phyloP scores from a whole-genome alignment of 2,113 vertebrate genomes.

The Etheostoma cragini region DNA sequence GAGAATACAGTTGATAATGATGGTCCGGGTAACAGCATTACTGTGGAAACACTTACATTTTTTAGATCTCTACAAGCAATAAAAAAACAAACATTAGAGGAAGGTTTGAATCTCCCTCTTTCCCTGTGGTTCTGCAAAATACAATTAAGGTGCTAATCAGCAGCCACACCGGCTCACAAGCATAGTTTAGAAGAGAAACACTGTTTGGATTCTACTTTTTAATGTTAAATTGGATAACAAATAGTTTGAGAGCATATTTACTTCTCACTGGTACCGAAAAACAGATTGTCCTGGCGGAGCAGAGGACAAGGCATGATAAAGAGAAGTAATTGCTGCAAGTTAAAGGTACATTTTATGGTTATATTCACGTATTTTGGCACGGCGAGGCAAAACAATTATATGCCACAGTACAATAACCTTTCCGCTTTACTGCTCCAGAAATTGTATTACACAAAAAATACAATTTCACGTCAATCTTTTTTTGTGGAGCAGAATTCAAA shows the following conservation, averaged over 20 bases:
- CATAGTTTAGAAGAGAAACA: background rate
- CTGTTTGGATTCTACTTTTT: background rate
- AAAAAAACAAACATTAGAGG: background rate
- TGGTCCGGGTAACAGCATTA: background rate
- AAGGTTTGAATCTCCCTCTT: background rate
- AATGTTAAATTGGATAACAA: conserved; percentile 33
- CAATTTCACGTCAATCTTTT: background rate
- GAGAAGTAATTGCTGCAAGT: background rate
- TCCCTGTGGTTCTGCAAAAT: background rate
- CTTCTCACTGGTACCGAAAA: conserved; percentile 13
- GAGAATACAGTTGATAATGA: background rate
- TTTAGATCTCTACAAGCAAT: background rate
- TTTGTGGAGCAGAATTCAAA: background rate
- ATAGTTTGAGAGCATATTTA: conserved; percentile 20
- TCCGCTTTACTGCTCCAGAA: background rate
- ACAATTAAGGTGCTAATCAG: conserved; percentile 2
- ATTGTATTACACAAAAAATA: background rate
- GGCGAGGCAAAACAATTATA: background rate
- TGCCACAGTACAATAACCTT: background rate
- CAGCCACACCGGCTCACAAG: conserved; percentile 3
- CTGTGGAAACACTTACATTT: background rate
- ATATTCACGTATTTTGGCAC: background rate
- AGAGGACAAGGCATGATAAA: conserved; percentile 14
- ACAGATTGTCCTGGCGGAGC: conserved; percentile 6
- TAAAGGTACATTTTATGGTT: background rate